Evolutionary conservation across 2,113 vertebrate genomes (phyloP).

Genomic region (Pogonocichla stellata): DNA sequence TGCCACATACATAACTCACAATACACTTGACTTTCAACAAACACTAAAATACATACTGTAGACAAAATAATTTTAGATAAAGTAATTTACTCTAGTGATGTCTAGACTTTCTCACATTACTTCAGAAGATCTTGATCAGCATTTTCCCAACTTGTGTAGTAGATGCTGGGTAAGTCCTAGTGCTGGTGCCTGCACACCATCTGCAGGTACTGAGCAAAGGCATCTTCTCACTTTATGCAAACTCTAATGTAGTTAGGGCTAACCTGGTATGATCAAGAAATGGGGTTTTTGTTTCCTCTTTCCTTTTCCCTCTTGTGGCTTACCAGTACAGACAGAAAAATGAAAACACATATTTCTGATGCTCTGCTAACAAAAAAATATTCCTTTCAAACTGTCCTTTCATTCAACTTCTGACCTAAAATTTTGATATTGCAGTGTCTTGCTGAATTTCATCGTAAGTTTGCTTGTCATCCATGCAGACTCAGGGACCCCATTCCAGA

Average conservation of each 20-base stretch:
- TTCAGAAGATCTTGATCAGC: conserved; percentile 11
- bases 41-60: not conserved
- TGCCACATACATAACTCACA: not conserved
- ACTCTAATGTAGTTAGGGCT: not conserved
- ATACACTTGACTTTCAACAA: not conserved
- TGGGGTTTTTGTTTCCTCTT: not conserved
- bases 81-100: conserved; percentile 1
- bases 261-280: not conserved
- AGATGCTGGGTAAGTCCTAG: not conserved
- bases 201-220: not conserved
- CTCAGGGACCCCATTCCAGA: not conserved
- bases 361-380: not conserved
- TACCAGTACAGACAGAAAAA: not conserved
- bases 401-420: not conserved
- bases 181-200: not conserved
- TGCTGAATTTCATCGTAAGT: not conserved
- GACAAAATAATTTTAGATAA: not conserved
- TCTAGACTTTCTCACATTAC: conserved; percentile 41
- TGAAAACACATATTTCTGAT: not conserved
- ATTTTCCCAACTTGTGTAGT: not conserved
- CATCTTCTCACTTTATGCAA: not conserved
- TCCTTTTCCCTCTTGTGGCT: not conserved
- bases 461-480: not conserved
- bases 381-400: not conserved
- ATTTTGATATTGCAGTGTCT: not conserved